These are phyloP conservation scores for Eulemur rubriventer DNA, from an alignment of 2,797 vertebrate species.

Conservation along the genomic window DNA sequence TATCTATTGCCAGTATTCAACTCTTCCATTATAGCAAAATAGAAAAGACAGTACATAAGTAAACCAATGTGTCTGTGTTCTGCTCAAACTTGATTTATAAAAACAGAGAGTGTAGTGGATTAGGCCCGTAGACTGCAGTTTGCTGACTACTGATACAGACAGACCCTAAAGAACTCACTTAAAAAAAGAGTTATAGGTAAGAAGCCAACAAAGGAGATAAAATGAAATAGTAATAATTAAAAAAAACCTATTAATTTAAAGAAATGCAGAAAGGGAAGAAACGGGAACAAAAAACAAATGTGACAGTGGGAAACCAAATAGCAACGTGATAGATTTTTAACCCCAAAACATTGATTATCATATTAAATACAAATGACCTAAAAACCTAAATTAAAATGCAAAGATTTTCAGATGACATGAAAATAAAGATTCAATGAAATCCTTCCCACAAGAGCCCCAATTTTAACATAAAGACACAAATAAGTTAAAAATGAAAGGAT, in stretches of 20 bases:
- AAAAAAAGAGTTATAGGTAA: background rate
- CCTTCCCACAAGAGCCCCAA: background rate
- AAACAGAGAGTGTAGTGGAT: background rate
- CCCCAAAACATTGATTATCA: background rate
- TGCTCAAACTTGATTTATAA: background rate
- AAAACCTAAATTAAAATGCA: background rate
- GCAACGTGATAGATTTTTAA: background rate
- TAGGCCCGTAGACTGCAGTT: background rate
- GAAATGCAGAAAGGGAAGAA: background rate
- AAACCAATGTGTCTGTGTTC: background rate
- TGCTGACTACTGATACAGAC: background rate
- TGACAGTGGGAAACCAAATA: background rate
- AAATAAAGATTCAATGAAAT: background rate
- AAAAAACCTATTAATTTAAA: background rate
- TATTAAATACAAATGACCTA: background rate
- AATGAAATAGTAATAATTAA: background rate
- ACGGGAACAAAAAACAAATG: background rate
- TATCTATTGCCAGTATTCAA: background rate
- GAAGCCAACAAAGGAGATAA: background rate
- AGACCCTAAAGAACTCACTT: background rate
- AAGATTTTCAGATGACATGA: background rate
- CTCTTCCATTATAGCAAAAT: background rate
- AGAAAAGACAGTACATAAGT: background rate
- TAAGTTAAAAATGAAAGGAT: background rate
- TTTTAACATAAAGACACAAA: background rate